Evolutionary conservation across 64 coral and sea anemone species (phyloP).

Genomic region (Trachythela sp.): DNA sequence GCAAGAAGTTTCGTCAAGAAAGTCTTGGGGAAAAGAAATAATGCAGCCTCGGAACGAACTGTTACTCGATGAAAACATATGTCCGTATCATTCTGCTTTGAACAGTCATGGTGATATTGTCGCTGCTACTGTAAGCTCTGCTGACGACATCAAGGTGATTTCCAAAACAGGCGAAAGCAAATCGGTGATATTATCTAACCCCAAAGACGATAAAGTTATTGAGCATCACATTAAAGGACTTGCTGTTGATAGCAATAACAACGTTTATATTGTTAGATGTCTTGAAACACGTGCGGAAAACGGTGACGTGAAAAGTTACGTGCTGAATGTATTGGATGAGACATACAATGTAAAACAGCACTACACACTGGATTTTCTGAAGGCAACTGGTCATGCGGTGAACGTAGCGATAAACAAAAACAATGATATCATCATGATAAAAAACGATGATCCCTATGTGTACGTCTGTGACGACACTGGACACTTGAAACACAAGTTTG

Average conservation of each 20-base stretch:
- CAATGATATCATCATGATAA: not conserved
- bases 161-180: not conserved
- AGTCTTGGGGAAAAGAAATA: too few species aligned
- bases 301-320: not conserved
- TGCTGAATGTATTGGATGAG: not conserved
- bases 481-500: not conserved
- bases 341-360: not conserved
- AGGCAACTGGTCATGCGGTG: not conserved
- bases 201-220: not conserved
- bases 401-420: not conserved
- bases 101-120: not conserved
- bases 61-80: not conserved
- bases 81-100: not conserved
- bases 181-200: not conserved
- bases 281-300: not conserved
- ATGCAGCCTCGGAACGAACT: too few species aligned
- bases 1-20: too few species aligned
- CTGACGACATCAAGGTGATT: not conserved
- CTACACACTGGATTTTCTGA: not conserved
- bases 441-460: not conserved
- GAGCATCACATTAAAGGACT: not conserved
- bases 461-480: not conserved
- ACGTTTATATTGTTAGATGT: not conserved
- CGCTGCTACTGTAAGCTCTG: not conserved
- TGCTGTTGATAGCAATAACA: not conserved